A percentile compares a stretch with the other conserved stretches of the same genome.
phyloP scores from a whole-genome alignment of 2,888 invertebrate genomes.

The Dasypolia templi region DNA sequence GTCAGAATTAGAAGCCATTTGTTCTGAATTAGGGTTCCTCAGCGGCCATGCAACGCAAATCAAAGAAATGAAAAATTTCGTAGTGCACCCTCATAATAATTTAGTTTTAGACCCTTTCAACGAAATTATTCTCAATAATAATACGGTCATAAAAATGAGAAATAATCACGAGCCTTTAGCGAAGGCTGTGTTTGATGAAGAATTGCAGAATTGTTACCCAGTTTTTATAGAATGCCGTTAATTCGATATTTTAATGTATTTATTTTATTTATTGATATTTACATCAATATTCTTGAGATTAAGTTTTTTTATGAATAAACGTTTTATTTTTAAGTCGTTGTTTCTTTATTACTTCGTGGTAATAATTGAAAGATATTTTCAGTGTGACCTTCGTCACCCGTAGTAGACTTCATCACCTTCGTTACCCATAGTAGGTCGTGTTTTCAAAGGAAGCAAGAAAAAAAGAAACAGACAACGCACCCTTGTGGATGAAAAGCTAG shows the following conservation, averaged over 20 bases:
- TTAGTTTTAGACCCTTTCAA: slow-evolving; percentile 80
- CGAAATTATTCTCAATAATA: slow-evolving; percentile 83
- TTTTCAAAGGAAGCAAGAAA: not conserved
- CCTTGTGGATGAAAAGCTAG: not conserved
- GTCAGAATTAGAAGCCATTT: slow-evolving; percentile 90
- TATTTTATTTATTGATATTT: slow-evolving; percentile 59
- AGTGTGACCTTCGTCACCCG: not conserved
- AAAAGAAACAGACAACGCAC: not conserved
- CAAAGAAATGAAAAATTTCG: slow-evolving; percentile 68
- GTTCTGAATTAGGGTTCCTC: slow-evolving; percentile 91
- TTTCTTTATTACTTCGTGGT: not conserved
- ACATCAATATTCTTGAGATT: not conserved
- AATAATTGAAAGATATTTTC: not conserved
- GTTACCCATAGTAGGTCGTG: not conserved
- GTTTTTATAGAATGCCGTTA: slow-evolving; percentile 88
- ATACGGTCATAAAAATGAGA: slow-evolving; percentile 81
- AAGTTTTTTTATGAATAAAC: slow-evolving; percentile 45
- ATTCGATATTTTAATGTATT: slow-evolving; percentile 31
- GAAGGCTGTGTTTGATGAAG: slow-evolving; percentile 73
- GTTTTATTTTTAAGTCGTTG: not conserved
- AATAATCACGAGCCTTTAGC: slow-evolving; percentile 83
- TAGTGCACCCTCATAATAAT: slow-evolving; percentile 75
- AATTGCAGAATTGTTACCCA: slow-evolving; percentile 81
- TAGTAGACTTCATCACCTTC: too few relatives aligned
- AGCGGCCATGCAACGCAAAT: slow-evolving; percentile 89